Conservation (phyloP, 2,888 invertebrate species). For the Polia nebulosa region DNA sequence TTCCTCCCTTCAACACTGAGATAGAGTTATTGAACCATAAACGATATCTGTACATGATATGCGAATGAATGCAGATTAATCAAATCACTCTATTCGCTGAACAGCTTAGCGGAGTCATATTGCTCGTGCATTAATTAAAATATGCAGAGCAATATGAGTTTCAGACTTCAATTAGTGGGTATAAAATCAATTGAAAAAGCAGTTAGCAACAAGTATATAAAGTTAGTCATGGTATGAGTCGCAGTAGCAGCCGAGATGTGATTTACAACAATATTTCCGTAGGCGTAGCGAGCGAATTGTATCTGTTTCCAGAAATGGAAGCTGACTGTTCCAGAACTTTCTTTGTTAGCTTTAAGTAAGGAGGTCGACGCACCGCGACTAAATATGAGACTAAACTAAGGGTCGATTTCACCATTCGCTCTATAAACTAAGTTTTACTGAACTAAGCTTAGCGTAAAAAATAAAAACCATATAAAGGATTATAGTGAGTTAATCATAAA, state of each 20-base stretch:
- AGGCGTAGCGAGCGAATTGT: constrained; percentile 79
- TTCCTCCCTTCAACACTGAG: constrained; percentile 30
- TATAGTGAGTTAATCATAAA: no score
- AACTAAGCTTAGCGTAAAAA: no score
- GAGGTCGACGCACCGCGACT: constrained; percentile 66
- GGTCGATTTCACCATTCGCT: no score
- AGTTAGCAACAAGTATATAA: constrained; percentile 59
- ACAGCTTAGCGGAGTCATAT: constrained; percentile 34
- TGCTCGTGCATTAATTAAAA: constrained; percentile 37
- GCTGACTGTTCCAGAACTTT: constrained; percentile 78
- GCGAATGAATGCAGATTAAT: constrained; percentile 40
- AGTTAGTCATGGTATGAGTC: constrained; percentile 79
- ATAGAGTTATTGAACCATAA: constrained; percentile 38
- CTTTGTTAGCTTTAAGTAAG: constrained; percentile 72
- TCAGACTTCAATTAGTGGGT: constrained; percentile 27
- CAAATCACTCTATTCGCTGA: constrained; percentile 28
- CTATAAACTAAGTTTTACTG: no score
- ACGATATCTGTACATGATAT: constrained; percentile 16
- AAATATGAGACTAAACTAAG: constrained; percentile 54
- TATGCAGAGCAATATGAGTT: constrained; percentile 33
- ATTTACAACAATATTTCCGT: constrained; percentile 83
- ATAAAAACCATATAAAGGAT: no score
- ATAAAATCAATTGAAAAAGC: constrained; percentile 41
- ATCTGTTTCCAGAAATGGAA: constrained; percentile 83
- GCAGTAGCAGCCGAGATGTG: constrained; percentile 77